Percentiles rank a stretch among this genome's conserved stretches.
Conservation (phyloP, 2,113 vertebrate genomes). For the Forbesichthys agassizii region DNA sequence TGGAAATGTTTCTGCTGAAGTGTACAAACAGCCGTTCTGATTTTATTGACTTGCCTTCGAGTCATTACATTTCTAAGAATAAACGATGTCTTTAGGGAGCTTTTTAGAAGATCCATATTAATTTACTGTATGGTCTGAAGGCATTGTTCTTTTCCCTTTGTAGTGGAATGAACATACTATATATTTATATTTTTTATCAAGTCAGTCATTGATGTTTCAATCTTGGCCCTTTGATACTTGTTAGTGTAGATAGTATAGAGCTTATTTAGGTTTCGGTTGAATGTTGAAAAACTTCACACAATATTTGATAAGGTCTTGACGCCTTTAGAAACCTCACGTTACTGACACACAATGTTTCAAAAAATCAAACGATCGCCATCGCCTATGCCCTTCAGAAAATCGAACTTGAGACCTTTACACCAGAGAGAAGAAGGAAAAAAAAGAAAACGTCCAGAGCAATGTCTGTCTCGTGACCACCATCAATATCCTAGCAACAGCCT, state of each 20-base stretch:
- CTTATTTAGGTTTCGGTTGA: no score
- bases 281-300: not conserved
- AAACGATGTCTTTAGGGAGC: constrained; percentile 49
- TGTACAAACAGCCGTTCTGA: constrained; percentile 37
- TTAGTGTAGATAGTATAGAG: no score
- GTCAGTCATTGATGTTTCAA: constrained; percentile 16
- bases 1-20: constrained; percentile 43
- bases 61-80: constrained; percentile 35
- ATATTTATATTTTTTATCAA: not conserved
- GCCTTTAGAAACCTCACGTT: constrained; percentile 1
- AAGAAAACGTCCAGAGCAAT: constrained; percentile 27
- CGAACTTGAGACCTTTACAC: constrained; percentile 40
- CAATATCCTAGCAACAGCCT: constrained; percentile 58
- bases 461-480: constrained; percentile 42
- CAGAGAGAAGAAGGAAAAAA: constrained; percentile 21
- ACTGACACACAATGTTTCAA: not conserved
- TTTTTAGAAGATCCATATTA: constrained; percentile 29
- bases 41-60: constrained; percentile 55
- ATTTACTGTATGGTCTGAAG: not conserved
- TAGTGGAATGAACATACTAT: not conserved
- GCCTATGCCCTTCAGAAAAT: constrained; percentile 8
- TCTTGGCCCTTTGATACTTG: not conserved
- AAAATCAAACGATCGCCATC: not conserved
- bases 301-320: not conserved
- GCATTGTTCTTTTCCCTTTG: not conserved